Evolutionary conservation across 2,113 vertebrate genomes (phyloP).

Genomic region (Ammodytes marinus): DNA sequence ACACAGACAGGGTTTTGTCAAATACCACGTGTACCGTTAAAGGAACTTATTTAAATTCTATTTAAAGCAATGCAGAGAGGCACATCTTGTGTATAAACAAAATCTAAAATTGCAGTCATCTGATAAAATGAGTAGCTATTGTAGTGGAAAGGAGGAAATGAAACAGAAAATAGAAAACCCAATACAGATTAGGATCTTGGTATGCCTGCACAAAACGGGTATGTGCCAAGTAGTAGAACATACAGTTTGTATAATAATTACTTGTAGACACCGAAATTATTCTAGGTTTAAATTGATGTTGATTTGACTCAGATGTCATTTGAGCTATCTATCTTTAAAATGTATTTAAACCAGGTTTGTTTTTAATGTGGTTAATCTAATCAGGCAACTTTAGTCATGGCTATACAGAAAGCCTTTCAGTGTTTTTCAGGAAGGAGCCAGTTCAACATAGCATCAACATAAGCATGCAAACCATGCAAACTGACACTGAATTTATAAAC

Average conservation of each 20-base stretch:
- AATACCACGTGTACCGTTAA: slow-evolving; percentile 1
- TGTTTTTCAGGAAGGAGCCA: neutral
- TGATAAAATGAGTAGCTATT: slow-evolving; percentile 32
- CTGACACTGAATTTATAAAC: slow-evolving; percentile 58
- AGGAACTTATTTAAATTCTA: slow-evolving; percentile 5
- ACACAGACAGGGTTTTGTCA: slow-evolving; percentile 10
- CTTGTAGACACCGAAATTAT: neutral
- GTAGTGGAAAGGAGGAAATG: slow-evolving; percentile 51
- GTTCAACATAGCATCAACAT: slow-evolving; percentile 21
- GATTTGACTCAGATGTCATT: neutral
- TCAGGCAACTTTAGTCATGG: neutral
- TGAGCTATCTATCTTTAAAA: neutral
- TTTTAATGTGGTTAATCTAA: neutral
- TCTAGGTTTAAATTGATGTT: neutral
- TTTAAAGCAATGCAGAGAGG: slow-evolving; percentile 33
- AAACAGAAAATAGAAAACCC: slow-evolving; percentile 51
- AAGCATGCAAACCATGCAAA: slow-evolving; percentile 52
- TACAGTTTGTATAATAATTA: neutral
- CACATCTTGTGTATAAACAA: slow-evolving; percentile 36
- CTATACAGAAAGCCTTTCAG: neutral
- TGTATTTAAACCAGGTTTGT: slow-evolving; percentile 8
- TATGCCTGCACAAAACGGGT: slow-evolving; percentile 22
- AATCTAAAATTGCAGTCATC: slow-evolving; percentile 16
- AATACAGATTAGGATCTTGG: slow-evolving; percentile 34
- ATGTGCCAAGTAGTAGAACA: neutral